phyloP scores from a whole-genome alignment of 2,888 invertebrate species.

The Synergus laeviventris region DNA sequence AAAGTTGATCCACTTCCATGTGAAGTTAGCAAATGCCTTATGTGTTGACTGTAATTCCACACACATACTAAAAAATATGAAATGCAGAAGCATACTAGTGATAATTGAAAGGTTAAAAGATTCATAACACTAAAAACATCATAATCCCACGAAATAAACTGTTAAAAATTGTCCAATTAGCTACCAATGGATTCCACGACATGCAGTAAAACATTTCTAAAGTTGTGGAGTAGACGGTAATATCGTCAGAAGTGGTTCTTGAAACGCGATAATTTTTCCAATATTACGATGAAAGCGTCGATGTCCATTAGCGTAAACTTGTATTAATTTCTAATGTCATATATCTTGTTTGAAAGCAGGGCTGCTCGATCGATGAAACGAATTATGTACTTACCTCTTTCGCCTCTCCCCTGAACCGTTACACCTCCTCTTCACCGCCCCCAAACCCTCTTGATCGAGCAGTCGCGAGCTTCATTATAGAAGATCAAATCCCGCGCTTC shows the following conservation, averaged over 20 bases:
- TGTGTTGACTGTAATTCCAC: too few species aligned
- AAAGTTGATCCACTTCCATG: neutral
- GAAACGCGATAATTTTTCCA: conserved; percentile 15
- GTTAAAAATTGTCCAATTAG: neutral
- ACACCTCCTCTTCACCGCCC: neutral
- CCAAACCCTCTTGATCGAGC: conserved; percentile 4
- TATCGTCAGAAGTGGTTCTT: conserved; percentile 32
- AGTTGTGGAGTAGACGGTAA: neutral
- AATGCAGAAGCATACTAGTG: too few species aligned
- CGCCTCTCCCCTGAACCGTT: conserved; percentile 7
- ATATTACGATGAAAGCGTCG: conserved; percentile 19
- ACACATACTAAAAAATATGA: too few species aligned
- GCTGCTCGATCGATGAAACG: conserved; percentile 33
- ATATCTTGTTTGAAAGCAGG: conserved; percentile 3
- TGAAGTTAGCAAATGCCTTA: neutral
- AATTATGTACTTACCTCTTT: conserved; percentile 31
- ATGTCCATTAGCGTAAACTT: conserved; percentile 33
- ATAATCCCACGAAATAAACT: neutral
- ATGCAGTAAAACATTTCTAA: neutral
- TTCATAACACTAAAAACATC: too few species aligned
- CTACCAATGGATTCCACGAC: neutral
- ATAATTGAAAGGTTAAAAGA: too few species aligned
- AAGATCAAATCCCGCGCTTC: conserved; percentile 33
- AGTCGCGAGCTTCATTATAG: conserved; percentile 40
- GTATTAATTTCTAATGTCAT: conserved; percentile 28